phyloP scores from a whole-genome alignment of 2,113 vertebrate species.

The Lasiurus cinereus region DNA sequence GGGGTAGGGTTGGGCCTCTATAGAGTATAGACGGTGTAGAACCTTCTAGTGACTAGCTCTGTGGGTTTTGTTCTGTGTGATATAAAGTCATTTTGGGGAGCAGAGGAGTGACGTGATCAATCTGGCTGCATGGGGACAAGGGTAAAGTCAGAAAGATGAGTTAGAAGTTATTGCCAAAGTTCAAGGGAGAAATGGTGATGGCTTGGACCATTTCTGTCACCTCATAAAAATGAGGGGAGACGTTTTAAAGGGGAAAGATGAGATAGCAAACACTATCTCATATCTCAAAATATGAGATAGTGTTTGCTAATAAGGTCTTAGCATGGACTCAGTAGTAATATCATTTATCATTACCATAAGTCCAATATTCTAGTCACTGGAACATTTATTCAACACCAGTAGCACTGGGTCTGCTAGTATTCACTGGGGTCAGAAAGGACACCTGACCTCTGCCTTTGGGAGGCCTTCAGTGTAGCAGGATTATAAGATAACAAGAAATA shows the following conservation, averaged over 20 bases:
- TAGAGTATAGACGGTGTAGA: rapidly evolving
- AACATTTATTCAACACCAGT: neutral
- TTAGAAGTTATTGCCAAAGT: neutral
- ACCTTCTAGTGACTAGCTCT: neutral
- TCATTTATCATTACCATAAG: neutral
- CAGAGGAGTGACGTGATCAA: neutral
- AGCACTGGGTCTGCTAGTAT: neutral
- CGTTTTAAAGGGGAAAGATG: neutral
- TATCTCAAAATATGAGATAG: neutral
- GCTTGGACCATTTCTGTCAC: neutral
- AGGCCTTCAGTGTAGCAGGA: neutral
- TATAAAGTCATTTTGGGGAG: neutral
- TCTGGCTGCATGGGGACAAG: neutral
- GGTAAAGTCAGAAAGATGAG: neutral
- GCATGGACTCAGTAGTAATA: neutral
- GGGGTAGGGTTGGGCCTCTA: neutral
- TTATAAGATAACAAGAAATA: neutral
- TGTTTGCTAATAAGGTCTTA: neutral
- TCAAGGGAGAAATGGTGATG: neutral
- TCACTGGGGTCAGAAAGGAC: neutral
- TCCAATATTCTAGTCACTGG: neutral
- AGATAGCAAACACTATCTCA: too few relatives aligned
- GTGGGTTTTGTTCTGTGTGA: neutral
- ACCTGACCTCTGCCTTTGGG: neutral
- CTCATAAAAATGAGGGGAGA: neutral